A percentile compares a stretch with the other conserved stretches of the same genome.
phyloP scores from a whole-genome alignment of 2,888 invertebrate species.

The Cheilosia variabilis region DNA sequence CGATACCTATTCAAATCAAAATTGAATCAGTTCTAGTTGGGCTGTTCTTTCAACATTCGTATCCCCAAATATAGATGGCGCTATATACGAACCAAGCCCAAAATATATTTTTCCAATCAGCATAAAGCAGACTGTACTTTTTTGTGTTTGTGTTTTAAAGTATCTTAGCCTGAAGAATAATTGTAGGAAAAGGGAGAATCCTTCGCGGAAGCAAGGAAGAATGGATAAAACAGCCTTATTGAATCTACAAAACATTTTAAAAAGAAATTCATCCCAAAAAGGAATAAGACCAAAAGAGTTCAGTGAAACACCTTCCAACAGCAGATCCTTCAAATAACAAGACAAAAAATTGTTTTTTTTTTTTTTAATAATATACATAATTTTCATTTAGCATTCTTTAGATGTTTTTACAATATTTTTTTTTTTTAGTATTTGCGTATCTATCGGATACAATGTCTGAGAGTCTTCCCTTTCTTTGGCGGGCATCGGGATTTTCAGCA shows the following conservation, averaged over 20 bases:
- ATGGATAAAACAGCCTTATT: neutral
- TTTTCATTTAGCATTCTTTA: slow-evolving; percentile 14
- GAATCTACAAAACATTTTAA: neutral
- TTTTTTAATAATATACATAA: neutral
- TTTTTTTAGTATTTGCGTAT: slow-evolving; percentile 31
- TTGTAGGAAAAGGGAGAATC: neutral
- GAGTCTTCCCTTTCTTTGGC: slow-evolving; percentile 30
- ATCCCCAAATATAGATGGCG: neutral
- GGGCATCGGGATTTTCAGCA: slow-evolving; percentile 19
- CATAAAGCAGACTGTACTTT: no score
- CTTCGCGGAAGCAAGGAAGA: neutral
- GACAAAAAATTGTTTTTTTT: neutral
- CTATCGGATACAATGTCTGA: slow-evolving; percentile 53
- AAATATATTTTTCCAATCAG: neutral
- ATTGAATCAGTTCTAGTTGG: neutral
- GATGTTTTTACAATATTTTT: neutral
- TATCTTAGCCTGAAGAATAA: no score
- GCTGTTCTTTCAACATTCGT: neutral
- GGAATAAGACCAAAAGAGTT: slow-evolving; percentile 4
- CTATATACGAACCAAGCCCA: neutral
- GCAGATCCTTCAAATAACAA: neutral
- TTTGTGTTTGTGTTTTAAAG: no score
- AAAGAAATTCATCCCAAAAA: slow-evolving; percentile 6
- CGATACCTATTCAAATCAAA: no score
- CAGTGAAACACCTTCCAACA: slow-evolving; percentile 9